Evolutionary conservation across 2,888 invertebrate species (phyloP).

Genomic region (Acleris sparsana): DNA sequence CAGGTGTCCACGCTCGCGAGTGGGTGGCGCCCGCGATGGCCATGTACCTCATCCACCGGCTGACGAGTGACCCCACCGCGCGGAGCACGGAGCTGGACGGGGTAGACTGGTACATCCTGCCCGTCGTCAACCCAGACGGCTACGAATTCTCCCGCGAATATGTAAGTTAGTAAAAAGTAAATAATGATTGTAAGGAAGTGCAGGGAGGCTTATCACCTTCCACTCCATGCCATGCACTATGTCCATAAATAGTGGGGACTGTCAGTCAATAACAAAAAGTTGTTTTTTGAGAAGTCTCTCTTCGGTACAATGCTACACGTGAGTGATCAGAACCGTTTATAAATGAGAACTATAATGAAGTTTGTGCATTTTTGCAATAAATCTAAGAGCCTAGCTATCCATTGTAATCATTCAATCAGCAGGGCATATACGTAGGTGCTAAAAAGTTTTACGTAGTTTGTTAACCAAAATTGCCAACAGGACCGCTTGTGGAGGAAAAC

Average conservation of each 20-base stretch:
- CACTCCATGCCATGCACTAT: no score
- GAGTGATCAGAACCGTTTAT: no score
- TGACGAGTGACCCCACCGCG: constrained; percentile 64
- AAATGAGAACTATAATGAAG: no score
- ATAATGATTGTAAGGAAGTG: no score
- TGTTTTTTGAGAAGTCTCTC: no score
- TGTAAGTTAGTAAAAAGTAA: constrained; percentile 39
- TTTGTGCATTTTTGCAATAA: no score
- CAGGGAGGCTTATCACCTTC: no score
- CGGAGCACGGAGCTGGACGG: constrained; percentile 74
- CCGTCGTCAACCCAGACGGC: constrained; percentile 89
- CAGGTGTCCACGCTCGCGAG: constrained; percentile 85
- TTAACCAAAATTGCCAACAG: constrained; percentile 55
- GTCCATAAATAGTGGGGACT: no score
- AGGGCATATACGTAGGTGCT: not conserved
- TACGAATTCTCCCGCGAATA: constrained; percentile 83
- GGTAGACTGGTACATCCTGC: constrained; percentile 87
- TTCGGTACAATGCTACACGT: no score
- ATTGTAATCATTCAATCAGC: no score
- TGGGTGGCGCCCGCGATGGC: constrained; percentile 86
- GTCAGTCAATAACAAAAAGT: no score
- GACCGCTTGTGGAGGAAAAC: constrained; percentile 87
- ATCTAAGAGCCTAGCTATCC: no score
- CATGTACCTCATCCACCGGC: constrained; percentile 81
- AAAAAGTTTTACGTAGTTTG: not conserved